Conservation (phyloP, 2,888 invertebrate species). For the Xiphydria camelus region DNA sequence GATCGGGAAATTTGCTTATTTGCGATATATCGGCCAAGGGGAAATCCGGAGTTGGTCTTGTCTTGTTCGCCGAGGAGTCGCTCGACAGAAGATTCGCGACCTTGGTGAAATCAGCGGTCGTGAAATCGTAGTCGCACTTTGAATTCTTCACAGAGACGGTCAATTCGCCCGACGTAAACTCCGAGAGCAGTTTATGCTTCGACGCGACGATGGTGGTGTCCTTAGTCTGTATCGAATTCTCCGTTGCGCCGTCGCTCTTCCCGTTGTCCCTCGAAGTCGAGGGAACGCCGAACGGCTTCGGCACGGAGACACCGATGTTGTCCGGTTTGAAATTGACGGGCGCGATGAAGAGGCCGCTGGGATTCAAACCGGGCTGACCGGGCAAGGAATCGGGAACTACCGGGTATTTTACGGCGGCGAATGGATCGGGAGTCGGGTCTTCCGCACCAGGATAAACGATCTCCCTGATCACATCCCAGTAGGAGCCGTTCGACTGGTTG, state of each 20-base stretch:
- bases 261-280: slow-evolving; percentile 37
- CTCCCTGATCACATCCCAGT: slow-evolving; percentile 80
- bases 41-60: slow-evolving; percentile 40
- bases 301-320: slow-evolving; percentile 42
- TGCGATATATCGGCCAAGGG: slow-evolving; percentile 50
- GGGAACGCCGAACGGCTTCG: slow-evolving; percentile 47
- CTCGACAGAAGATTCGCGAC: slow-evolving; percentile 21
- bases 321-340: slow-evolving; percentile 59
- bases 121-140: slow-evolving; percentile 49
- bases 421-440: slow-evolving; percentile 62
- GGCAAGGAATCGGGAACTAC: slow-evolving; percentile 72
- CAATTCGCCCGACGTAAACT: no score
- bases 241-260: slow-evolving; percentile 35
- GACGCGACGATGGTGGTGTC: slow-evolving; percentile 16
- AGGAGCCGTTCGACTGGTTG: slow-evolving; percentile 74
- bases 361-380: no score
- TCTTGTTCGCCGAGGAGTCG: slow-evolving; percentile 43
- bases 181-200: slow-evolving; percentile 16
- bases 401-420: slow-evolving; percentile 69
- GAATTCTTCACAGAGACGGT: slow-evolving; percentile 53
- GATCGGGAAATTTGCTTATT: slow-evolving; percentile 50
- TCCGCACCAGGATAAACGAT: slow-evolving; percentile 75
- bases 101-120: slow-evolving; percentile 15
- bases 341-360: slow-evolving; percentile 79
- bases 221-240: slow-evolving; percentile 19